phyloP scores from a whole-genome alignment of 2,113 vertebrate genomes.

The Rynchops niger region DNA sequence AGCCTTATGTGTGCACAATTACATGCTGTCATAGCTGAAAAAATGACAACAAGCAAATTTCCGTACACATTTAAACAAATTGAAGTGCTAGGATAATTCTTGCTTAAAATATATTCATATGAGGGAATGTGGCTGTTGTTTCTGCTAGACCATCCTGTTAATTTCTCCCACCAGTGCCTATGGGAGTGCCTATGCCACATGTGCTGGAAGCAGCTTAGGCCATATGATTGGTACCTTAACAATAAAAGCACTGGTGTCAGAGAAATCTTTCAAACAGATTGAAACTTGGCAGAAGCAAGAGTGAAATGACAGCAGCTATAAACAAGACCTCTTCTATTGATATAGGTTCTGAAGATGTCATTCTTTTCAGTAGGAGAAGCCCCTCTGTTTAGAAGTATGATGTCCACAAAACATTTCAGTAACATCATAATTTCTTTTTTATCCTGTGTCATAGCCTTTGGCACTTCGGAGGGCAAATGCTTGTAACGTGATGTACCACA shows the following conservation, averaged over 20 bases:
- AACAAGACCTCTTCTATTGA: background rate
- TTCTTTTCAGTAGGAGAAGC: background rate
- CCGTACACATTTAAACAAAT: background rate
- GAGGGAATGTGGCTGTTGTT: background rate
- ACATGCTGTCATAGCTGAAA: background rate
- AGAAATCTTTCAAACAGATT: background rate
- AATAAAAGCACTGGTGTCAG: background rate
- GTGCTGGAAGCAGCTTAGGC: background rate
- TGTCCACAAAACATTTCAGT: background rate
- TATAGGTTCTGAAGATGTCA: background rate
- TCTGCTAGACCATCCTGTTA: background rate
- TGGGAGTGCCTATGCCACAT: background rate
- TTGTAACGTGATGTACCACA: background rate
- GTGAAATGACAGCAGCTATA: background rate
- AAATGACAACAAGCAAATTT: background rate
- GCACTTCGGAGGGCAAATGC: background rate
- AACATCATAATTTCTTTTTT: background rate
- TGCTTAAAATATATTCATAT: background rate
- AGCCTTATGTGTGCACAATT: background rate
- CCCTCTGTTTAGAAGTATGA: background rate
- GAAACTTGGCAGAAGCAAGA: background rate
- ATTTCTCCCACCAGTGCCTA: background rate
- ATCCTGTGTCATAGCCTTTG: background rate
- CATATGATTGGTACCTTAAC: background rate
- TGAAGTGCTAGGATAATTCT: background rate